Percentiles rank a stretch among this genome's conserved stretches.
phyloP scores from a whole-genome alignment of 2,888 invertebrate genomes.

The Keiferia lycopersicella region DNA sequence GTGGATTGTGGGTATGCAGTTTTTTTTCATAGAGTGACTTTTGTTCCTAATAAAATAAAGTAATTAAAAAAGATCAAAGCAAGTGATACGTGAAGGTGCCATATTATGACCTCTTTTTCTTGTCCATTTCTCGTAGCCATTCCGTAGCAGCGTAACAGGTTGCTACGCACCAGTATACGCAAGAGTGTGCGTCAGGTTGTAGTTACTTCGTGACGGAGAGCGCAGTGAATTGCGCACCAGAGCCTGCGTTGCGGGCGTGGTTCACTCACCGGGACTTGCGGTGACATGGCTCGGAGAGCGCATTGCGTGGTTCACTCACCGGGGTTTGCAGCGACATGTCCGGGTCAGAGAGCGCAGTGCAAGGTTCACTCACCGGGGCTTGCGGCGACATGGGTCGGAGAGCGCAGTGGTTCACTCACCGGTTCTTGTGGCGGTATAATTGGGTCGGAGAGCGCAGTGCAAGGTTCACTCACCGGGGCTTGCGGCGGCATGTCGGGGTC shows the following conservation, averaged over 20 bases:
- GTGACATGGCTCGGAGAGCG: slow-evolving; percentile 80
- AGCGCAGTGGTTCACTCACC: slow-evolving; percentile 85
- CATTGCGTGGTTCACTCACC: slow-evolving; percentile 79
- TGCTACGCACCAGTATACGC: too few relatives aligned
- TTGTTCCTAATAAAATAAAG: too few relatives aligned
- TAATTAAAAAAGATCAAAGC: too few relatives aligned
- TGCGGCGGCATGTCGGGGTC: slow-evolving; percentile 84
- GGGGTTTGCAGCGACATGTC: slow-evolving; percentile 79
- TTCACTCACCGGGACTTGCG: slow-evolving; percentile 78
- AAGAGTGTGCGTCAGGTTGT: too few relatives aligned
- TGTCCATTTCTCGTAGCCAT: background rate
- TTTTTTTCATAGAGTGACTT: too few relatives aligned
- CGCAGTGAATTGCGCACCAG: slow-evolving; percentile 89
- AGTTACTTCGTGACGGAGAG: slow-evolving; percentile 64
- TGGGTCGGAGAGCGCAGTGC: slow-evolving; percentile 82
- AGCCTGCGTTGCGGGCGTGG: slow-evolving; percentile 84
- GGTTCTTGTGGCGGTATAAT: slow-evolving; percentile 58
- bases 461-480: slow-evolving; percentile 68
- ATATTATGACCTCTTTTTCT: too few relatives aligned
- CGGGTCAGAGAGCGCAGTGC: slow-evolving; percentile 85
- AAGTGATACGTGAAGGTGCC: too few relatives aligned
- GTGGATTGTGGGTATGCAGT: too few relatives aligned
- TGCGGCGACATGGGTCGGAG: slow-evolving; percentile 84
- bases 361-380: too few relatives aligned
- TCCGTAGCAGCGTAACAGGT: background rate